These are phyloP conservation scores for Podarcis cretensis DNA, from an alignment of 2,113 vertebrate genomes.

Conservation along the genomic window DNA sequence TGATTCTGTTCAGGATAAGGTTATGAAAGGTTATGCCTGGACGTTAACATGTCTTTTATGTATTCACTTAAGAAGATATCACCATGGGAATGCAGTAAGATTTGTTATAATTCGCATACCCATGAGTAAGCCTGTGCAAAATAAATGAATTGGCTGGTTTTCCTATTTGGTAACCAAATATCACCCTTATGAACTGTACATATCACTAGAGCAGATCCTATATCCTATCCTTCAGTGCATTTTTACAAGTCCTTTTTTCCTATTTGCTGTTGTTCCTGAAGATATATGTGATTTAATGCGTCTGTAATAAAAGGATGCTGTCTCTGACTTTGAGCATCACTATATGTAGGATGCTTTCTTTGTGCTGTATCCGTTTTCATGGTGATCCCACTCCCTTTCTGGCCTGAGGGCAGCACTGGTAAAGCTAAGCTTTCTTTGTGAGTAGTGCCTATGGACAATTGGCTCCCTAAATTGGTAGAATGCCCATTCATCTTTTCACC, in stretches of 20 bases:
- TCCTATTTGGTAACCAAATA: too few relatives aligned
- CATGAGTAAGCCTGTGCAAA: background rate
- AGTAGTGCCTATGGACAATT: background rate
- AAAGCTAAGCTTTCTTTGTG: background rate
- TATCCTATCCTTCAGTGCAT: background rate
- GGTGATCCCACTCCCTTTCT: background rate
- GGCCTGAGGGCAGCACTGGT: background rate
- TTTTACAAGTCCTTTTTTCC: background rate
- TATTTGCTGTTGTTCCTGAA: background rate
- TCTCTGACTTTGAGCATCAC: background rate
- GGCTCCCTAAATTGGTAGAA: background rate
- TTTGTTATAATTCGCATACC: background rate
- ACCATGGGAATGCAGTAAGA: background rate
- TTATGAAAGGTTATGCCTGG: too few relatives aligned
- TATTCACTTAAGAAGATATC: background rate
- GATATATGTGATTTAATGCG: background rate
- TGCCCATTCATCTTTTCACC: background rate
- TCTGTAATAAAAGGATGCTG: background rate
- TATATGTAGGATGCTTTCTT: background rate
- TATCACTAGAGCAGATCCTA: background rate
- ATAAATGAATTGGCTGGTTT: background rate
- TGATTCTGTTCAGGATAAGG: too few relatives aligned
- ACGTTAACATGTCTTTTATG: background rate
- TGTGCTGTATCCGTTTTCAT: background rate
- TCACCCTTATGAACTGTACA: background rate